These are phyloP conservation scores for Euproctis similis DNA, from an alignment of 2,888 invertebrate genomes.

Conservation along the genomic window DNA sequence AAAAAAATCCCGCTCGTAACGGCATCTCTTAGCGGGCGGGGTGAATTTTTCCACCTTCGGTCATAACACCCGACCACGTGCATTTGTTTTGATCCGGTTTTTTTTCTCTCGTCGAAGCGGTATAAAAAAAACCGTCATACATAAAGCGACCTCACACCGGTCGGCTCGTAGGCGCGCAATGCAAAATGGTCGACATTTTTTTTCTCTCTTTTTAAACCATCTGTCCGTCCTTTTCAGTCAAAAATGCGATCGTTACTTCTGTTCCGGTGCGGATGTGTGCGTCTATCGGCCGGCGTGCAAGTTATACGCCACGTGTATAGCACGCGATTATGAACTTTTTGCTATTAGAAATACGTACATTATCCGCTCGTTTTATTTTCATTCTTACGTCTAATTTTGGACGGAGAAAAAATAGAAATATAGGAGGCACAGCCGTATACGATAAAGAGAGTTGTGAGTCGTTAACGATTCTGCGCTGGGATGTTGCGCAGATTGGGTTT, in stretches of 20 bases:
- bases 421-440: constrained; percentile 70
- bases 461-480: constrained; percentile 77
- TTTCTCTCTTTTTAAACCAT: constrained; percentile 76
- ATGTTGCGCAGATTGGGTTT: constrained; percentile 77
- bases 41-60: constrained; percentile 66
- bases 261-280: constrained; percentile 72
- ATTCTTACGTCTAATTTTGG: constrained; percentile 67
- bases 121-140: constrained; percentile 72
- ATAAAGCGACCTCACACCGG: constrained; percentile 58
- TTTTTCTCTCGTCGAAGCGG: too few relatives aligned
- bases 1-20: constrained; percentile 61
- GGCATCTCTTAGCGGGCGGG: constrained; percentile 65
- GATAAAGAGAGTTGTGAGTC: constrained; percentile 74
- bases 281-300: constrained; percentile 47
- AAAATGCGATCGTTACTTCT: constrained; percentile 78
- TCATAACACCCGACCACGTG: constrained; percentile 74
- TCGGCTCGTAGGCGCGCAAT: constrained; percentile 64
- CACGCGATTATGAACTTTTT: constrained; percentile 22
- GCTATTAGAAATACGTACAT: constrained; percentile 8
- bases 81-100: constrained; percentile 74
- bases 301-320: constrained; percentile 39
- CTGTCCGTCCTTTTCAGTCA: constrained; percentile 76
- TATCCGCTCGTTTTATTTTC: constrained; percentile 26
- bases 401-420: constrained; percentile 75
- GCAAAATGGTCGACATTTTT: constrained; percentile 76